Conservation (phyloP, 2,888 invertebrate genomes). For the Slavum lentiscoides region DNA sequence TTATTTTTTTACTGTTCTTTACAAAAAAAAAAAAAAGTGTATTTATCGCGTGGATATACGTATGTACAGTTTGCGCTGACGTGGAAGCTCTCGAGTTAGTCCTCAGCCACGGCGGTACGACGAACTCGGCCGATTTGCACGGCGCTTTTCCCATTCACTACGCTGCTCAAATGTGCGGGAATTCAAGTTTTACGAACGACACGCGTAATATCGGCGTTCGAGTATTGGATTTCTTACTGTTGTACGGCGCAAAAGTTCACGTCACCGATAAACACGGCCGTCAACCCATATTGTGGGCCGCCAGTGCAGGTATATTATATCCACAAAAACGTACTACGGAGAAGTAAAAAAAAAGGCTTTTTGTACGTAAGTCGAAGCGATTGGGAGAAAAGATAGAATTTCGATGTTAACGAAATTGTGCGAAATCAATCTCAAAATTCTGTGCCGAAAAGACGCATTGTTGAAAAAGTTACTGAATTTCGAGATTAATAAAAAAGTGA, state of each 20-base stretch:
- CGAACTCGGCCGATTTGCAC: conserved; percentile 87
- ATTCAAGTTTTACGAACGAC: conserved; percentile 62
- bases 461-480: too few relatives aligned
- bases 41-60: too few relatives aligned
- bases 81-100: conserved; percentile 84
- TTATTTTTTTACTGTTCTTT: too few relatives aligned
- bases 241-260: conserved; percentile 78
- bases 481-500: too few relatives aligned
- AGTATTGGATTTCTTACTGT: conserved; percentile 77
- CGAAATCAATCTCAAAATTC: too few relatives aligned
- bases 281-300: conserved; percentile 95
- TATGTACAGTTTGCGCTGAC: conserved; percentile 82
- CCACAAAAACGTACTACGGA: too few relatives aligned
- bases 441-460: too few relatives aligned
- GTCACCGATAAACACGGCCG: conserved; percentile 90
- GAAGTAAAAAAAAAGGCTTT: too few relatives aligned
- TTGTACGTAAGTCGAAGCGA: too few relatives aligned
- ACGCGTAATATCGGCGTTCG: conserved; percentile 68
- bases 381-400: too few relatives aligned
- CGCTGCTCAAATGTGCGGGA: conserved; percentile 93
- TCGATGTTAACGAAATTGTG: too few relatives aligned
- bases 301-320: conserved; percentile 74
- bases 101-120: conserved; percentile 81
- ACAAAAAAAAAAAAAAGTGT: too few relatives aligned
- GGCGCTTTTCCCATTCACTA: conserved; percentile 96